Base-by-base conservation (phyloP, 2,113 vertebrate species). In the Echinops telfairi region DNA sequence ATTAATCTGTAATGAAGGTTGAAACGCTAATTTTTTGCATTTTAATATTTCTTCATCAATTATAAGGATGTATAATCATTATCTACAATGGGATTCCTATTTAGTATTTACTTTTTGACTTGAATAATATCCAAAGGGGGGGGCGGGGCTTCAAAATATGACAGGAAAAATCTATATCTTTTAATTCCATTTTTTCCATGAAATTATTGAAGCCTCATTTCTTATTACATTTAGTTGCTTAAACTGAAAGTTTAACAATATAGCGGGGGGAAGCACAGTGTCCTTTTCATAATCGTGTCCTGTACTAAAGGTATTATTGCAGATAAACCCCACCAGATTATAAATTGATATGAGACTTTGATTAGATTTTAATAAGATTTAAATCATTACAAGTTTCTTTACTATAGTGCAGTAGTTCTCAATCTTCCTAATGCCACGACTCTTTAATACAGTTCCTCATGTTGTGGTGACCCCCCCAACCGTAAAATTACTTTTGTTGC, bases 1-100 rank as follows among this genome's bases (percentile, higher is more conserved):
- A 71, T 97, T 93, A 96, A 97, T 84, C 77, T 94, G 96, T 95
- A 43, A 3, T 58, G 38, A 97, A 79, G 93, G 97, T 96, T 98
- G 97, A 98, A 98, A 98, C 98, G 97, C 98, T 98, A 97, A 96
- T 98, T 97, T 97, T 19, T 97, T 95, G 95, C 97, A 98, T 98
- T 98, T 96, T 98, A 98, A 97, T 96, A 98, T 98, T 97, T 97
- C 97, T 93, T 98, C 94, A 98, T 97, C 96, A 98, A 91, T 97
- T 98, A 97, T 97, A 98, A 98, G 98, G 97, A 97, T 90, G 98
- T 95, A 93, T 97, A 97, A 90, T 97, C 97, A 92, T 96, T 98
- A 88, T 88, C 78, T 77, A 97, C 90, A 95, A 97, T 98, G 91
- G 94, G 96, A 97, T 98, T 53, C 97, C 84, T 96, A 38, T 96